Percentiles rank a stretch among this genome's conserved stretches.
phyloP scores from a whole-genome alignment of 2,113 vertebrate species.

The Petromus typicus region DNA sequence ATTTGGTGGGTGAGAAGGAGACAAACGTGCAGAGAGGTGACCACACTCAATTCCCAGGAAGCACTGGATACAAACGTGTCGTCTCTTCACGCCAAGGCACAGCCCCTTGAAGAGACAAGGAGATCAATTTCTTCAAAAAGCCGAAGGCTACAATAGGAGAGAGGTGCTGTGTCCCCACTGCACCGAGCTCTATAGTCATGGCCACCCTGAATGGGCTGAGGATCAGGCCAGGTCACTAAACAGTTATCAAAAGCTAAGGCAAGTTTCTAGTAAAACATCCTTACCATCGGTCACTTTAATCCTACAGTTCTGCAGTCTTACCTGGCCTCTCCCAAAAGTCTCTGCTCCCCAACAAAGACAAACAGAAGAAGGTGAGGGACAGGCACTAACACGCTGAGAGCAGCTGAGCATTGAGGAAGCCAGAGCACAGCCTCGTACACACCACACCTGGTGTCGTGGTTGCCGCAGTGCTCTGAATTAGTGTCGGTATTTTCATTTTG shows the following conservation, averaged over 20 bases:
- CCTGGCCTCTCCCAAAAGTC: not conserved
- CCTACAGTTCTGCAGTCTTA: not conserved
- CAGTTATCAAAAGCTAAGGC: constrained; percentile 25
- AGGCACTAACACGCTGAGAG: not conserved
- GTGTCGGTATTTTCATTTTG: not conserved
- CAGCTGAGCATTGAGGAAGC: not conserved
- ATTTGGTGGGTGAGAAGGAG: not conserved
- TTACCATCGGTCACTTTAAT: not conserved
- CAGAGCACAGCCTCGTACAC: not conserved
- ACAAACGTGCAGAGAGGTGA: not conserved
- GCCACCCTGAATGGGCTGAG: not conserved
- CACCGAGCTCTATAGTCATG: not conserved
- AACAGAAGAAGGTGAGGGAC: not conserved
- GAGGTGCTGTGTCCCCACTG: not conserved
- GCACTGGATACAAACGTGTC: not conserved
- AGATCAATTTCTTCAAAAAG: not conserved
- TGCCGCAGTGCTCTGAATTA: not conserved
- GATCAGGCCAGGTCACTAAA: not conserved
- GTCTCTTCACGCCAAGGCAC: not conserved
- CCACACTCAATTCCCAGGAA: not conserved
- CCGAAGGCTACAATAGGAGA: not conserved
- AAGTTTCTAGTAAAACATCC: not conserved
- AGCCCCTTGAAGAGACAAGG: not conserved
- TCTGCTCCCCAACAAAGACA: not conserved
- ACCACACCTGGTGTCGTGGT: not conserved